These are phyloP conservation scores for Calyptommatus sinebrachiatus DNA, from an alignment of 2,113 vertebrate genomes.

Conservation along the genomic window DNA sequence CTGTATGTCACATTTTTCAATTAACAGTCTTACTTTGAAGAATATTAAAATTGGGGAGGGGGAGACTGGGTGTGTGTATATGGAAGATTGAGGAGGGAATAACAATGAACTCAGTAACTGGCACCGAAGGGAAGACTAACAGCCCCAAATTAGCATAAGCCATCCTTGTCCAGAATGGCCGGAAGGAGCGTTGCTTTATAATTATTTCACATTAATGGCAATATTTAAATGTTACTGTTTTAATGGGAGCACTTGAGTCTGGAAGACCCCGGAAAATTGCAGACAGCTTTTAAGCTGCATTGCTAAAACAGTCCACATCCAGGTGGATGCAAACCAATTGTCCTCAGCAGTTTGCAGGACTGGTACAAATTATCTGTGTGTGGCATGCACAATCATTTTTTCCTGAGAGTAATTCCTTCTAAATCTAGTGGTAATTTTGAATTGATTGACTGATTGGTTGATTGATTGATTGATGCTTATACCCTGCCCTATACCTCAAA, in stretches of 20 bases:
- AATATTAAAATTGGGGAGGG: constrained; percentile 32
- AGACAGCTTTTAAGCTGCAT: constrained; percentile 46
- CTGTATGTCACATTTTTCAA: constrained; percentile 35
- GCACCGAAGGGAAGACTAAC: constrained; percentile 29
- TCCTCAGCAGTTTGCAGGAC: constrained; percentile 35
- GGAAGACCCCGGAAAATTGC: constrained; percentile 45
- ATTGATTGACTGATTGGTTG: too few relatives aligned
- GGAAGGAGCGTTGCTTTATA: constrained; percentile 46
- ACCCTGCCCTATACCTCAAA: too few relatives aligned
- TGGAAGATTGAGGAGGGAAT: neutral
- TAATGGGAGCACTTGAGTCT: constrained; percentile 63
- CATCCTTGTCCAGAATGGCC: constrained; percentile 31
- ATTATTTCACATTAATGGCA: constrained; percentile 62
- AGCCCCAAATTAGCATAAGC: constrained; percentile 44
- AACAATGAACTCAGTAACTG: constrained; percentile 42
- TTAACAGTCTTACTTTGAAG: constrained; percentile 50
- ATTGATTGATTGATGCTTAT: too few relatives aligned
- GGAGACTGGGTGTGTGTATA: neutral
- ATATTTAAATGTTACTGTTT: constrained; percentile 59
- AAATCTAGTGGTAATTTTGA: neutral
- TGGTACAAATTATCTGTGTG: constrained; percentile 44
- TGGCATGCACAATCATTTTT: neutral
- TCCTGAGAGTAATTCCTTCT: neutral
- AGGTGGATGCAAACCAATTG: constrained; percentile 33
- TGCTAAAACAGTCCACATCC: constrained; percentile 39